Percentiles rank a stretch among this genome's conserved stretches.
Conservation (phyloP, 1,140 invertebrate genomes). For the Galleria mellonella region DNA sequence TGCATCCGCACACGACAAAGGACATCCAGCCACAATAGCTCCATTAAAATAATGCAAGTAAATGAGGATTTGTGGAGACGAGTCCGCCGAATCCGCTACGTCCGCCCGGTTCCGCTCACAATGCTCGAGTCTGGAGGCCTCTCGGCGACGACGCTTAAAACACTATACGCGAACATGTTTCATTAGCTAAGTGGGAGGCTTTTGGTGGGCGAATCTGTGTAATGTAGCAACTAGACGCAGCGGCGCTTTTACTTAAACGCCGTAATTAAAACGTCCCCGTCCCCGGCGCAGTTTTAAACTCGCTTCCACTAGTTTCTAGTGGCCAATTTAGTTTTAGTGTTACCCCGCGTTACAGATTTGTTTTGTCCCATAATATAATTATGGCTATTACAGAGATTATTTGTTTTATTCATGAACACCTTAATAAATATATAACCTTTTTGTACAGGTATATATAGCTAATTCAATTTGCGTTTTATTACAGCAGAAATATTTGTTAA, state of each 20-base stretch:
- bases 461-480: no score
- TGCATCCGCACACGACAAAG: conserved; percentile 63
- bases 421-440: no score
- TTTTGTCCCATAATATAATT: conserved; percentile 11
- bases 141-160: conserved; percentile 59
- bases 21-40: conserved; percentile 70
- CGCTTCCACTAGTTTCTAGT: conserved; percentile 62
- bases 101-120: conserved; percentile 43
- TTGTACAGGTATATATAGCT: no score
- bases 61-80: conserved; percentile 69
- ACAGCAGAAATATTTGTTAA: no score
- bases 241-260: conserved; percentile 71
- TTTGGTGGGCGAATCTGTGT: conserved; percentile 72
- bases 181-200: conserved; percentile 76
- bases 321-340: conserved; percentile 68
- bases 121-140: conserved; percentile 28
- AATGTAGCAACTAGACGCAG: conserved; percentile 66
- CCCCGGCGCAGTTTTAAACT: conserved; percentile 63
- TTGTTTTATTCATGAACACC: no score
- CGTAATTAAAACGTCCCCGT: conserved; percentile 68
- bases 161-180: conserved; percentile 75
- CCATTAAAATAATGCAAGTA: conserved; percentile 75
- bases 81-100: conserved; percentile 54
- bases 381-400: no score
- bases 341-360: conserved; percentile 42